Conservation (phyloP, 2,888 invertebrate species). For the Hoplodrina blanda region DNA sequence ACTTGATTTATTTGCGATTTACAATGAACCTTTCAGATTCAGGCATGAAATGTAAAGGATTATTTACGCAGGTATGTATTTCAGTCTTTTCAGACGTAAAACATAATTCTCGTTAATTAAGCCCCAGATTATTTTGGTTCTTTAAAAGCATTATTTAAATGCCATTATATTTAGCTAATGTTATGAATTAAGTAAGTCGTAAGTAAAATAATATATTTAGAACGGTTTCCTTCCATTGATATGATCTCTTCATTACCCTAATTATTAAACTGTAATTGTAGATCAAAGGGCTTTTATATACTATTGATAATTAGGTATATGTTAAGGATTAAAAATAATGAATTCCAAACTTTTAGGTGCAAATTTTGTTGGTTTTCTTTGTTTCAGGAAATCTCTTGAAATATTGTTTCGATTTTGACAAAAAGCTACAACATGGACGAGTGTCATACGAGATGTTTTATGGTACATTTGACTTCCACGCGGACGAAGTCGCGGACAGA, state of each 20-base stretch:
- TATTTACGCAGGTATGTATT: neutral
- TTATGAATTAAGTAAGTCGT: neutral
- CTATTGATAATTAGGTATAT: neutral
- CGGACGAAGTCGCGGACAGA: neutral
- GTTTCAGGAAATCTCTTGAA: too few species aligned
- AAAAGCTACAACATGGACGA: too few species aligned
- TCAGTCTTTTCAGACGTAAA: neutral
- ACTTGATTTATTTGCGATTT: neutral
- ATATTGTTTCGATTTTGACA: too few species aligned
- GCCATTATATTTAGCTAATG: neutral
- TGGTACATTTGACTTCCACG: neutral
- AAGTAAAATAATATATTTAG: too few species aligned
- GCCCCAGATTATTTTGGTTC: neutral
- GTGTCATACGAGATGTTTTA: neutral
- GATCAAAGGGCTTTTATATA: neutral
- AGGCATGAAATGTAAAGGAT: conserved; percentile 2
- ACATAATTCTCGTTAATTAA: conserved; percentile 5
- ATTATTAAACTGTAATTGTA: neutral
- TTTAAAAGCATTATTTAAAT: conserved; percentile 2
- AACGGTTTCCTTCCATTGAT: neutral
- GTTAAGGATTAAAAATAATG: neutral
- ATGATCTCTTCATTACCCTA: neutral
- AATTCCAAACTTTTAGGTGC: neutral
- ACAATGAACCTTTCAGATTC: neutral
- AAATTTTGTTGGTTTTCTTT: too few species aligned